A percentile compares a stretch with the other conserved stretches of the same genome.
These are phyloP conservation scores for Cyprinella venusta DNA, from an alignment of 2,797 vertebrate species.

Conservation along the genomic window DNA sequence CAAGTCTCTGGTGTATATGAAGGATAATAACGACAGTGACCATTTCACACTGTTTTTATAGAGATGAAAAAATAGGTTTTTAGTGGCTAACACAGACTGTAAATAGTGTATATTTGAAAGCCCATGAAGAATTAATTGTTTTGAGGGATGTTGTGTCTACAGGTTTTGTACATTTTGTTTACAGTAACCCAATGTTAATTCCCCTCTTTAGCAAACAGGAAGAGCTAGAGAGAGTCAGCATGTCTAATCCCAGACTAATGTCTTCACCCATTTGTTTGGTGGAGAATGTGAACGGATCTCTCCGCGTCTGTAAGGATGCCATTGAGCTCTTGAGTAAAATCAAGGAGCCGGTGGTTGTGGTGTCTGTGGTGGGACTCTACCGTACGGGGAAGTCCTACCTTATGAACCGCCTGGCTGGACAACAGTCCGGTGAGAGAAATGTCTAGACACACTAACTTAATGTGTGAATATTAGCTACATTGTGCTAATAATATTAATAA, in stretches of 20 bases:
- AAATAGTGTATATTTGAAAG: neutral
- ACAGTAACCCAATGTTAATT: no score
- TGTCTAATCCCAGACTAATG: constrained; percentile 28
- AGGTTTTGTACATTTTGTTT: neutral
- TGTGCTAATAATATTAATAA: neutral
- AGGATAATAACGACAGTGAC: no score
- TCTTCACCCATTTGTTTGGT: constrained; percentile 47
- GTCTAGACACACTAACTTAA: neutral
- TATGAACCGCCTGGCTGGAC: constrained; percentile 73
- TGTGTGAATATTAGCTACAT: neutral
- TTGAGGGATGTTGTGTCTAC: neutral
- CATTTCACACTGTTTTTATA: no score
- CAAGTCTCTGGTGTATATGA: no score
- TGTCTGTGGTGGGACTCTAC: constrained; percentile 71
- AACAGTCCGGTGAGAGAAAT: constrained; percentile 44
- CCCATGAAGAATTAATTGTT: neutral
- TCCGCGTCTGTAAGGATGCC: constrained; percentile 48
- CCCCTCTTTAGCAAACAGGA: neutral
- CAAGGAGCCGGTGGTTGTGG: constrained; percentile 71
- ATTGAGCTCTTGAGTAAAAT: constrained; percentile 62
- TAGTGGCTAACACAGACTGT: neutral
- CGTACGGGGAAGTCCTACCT: constrained; percentile 77
- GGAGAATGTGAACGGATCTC: constrained; percentile 45
- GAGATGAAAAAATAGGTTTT: neutral
- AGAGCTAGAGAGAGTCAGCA: constrained; percentile 1